phyloP scores from a whole-genome alignment of 2,113 vertebrate species.

The Nothoprocta perdicaria region DNA sequence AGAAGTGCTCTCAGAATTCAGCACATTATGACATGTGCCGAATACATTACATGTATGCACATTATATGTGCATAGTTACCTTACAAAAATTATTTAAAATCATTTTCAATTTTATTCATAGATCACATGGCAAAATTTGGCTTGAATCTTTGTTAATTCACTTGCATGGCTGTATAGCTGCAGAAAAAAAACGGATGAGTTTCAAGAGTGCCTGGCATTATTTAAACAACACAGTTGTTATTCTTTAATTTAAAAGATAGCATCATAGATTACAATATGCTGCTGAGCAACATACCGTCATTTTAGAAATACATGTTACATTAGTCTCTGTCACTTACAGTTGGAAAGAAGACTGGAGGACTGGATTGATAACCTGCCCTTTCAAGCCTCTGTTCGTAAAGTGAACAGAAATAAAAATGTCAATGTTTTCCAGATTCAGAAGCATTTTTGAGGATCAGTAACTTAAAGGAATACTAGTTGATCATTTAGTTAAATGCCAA shows the following conservation, averaged over 20 bases:
- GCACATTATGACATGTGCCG: too few species aligned
- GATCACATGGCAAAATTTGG: background rate
- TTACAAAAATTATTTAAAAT: too few species aligned
- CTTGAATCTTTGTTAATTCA: background rate
- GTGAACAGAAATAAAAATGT: background rate
- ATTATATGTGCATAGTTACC: too few species aligned
- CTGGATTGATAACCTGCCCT: too few species aligned
- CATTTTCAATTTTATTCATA: background rate
- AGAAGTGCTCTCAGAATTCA: background rate
- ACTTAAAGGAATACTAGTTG: background rate
- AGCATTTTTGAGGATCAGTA: background rate
- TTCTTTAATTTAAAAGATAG: background rate
- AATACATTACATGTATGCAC: too few species aligned
- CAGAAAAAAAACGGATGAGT: background rate
- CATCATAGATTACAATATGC: background rate
- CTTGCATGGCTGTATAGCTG: background rate
- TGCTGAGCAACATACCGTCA: background rate
- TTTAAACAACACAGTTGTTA: background rate
- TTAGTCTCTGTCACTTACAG: background rate
- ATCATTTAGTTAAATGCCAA: background rate
- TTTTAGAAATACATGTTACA: background rate
- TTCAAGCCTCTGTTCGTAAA: background rate
- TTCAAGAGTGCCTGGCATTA: background rate
- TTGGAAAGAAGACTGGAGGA: background rate
- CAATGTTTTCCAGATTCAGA: background rate